Evolutionary conservation across 2,888 invertebrate genomes (phyloP), one percentile per base, ranked within the genome.

Genomic region (Mycogona germanica): DNA sequence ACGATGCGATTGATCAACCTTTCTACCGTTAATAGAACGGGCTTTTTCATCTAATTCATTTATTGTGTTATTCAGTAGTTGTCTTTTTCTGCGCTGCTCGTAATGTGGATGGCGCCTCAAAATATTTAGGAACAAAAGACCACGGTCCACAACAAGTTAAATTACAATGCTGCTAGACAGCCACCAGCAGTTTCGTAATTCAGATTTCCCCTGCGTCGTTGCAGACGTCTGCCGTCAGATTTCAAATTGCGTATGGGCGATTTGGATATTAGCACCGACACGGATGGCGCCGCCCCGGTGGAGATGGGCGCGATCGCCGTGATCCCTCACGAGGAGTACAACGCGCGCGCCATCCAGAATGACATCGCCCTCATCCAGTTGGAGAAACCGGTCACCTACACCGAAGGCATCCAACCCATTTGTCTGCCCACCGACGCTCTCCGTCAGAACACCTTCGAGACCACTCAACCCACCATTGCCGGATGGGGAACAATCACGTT

Each of bases 401-500:
- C 69, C 87, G 87, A 71, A 25, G 66, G 74, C 32, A 78, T 87
- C 51, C 74, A 71, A 58, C 84, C 86, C 0, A 81, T 88, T 58
- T 89, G 89, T 66, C 71, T 89, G 44, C 89, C 89, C 0, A 66
- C 72, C 9, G 67, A 71, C 0, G 72, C 75, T 3, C 63, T 81
- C 40, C 71, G 77, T 42, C 66, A 73, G 0, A 75, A 71, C 44
- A 72, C 70, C 14, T 81, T 76, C 62, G 78, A 73, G 23, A 73
- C 73, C 61, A 74, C 74, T 55, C 74, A 71, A 58, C 84, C 84
- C 0, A 78, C 82, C 63, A 76, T 89, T 3, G 85, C 84, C 25
- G 91, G 91, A 21, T 91, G 88, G 87, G 91, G 91, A 14, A 75
- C 84, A 7, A 70, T 78, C 0, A 68, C 71, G 60, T 82, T 78